These are phyloP conservation scores for Neofelis nebulosa DNA, from an alignment of 2,113 vertebrate genomes.

Conservation along the genomic window DNA sequence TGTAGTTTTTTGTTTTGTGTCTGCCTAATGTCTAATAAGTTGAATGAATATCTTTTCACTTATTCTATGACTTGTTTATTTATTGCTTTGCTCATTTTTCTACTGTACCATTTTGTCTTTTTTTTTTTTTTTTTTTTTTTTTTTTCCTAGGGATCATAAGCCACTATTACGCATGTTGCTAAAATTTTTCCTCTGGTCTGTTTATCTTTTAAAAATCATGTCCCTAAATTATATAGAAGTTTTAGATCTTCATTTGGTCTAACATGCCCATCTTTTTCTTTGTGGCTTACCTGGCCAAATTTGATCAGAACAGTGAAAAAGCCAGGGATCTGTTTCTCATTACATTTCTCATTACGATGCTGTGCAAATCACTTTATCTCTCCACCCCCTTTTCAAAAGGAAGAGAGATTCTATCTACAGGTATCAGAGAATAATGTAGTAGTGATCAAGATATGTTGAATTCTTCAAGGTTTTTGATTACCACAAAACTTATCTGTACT, in stretches of 20 bases:
- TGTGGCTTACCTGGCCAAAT: not conserved
- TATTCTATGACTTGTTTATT: not conserved
- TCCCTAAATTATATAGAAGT: not conserved
- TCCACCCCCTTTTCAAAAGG: not conserved
- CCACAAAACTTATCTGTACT: not conserved
- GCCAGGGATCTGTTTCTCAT: not conserved
- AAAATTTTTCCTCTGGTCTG: not conserved
- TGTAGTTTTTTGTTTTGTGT: not conserved
- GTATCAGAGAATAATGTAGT: not conserved
- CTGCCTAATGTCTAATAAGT: not conserved
- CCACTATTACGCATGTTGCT: not conserved
- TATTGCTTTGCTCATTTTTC: not conserved
- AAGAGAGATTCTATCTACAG: not conserved
- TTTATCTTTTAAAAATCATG: slow-evolving; percentile 10
- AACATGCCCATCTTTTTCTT: not conserved
- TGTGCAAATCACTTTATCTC: not conserved
- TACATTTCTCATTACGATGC: slow-evolving; percentile 22
- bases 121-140: slow-evolving; percentile 14
- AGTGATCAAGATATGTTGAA: not conserved
- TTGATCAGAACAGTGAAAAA: not conserved
- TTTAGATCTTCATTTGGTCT: not conserved
- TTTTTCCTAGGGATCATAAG: not conserved
- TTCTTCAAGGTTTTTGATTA: slow-evolving; percentile 29
- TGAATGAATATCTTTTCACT: not conserved
- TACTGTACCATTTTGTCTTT: not conserved